These are phyloP conservation scores for Halcyon leucocephala DNA, from an alignment of 2,797 vertebrate species.

Conservation along the genomic window DNA sequence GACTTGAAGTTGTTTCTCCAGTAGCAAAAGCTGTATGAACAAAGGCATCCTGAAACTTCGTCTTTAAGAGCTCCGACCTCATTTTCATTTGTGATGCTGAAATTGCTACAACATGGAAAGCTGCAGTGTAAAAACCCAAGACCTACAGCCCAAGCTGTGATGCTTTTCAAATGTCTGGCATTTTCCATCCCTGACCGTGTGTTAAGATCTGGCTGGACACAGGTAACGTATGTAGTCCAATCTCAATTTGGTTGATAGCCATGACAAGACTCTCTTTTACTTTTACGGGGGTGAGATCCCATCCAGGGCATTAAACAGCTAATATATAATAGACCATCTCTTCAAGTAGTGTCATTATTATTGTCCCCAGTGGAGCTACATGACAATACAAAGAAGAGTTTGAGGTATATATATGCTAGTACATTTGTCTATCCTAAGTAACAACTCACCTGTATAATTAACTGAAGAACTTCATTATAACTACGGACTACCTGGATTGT, in stretches of 20 bases:
- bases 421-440: neutral
- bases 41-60: neutral
- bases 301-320: neutral
- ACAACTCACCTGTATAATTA: neutral
- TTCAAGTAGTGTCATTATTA: neutral
- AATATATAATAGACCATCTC: neutral
- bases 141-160: neutral
- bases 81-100: neutral
- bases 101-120: accelerated
- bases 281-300: neutral
- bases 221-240: neutral
- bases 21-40: neutral
- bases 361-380: neutral
- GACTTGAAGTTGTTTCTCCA: neutral
- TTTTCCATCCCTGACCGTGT: neutral
- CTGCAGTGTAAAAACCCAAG: neutral
- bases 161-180: neutral
- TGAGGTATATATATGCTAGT: neutral
- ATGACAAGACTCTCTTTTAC: neutral
- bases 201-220: neutral
- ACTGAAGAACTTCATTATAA: neutral
- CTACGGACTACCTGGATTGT: neutral
- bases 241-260: neutral
- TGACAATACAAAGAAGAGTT: neutral
- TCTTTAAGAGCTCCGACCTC: neutral